Evolutionary conservation across 2,797 vertebrate species (phyloP), one percentile per base, ranked within the genome.

Genomic region (Gambelia wislizenii): DNA sequence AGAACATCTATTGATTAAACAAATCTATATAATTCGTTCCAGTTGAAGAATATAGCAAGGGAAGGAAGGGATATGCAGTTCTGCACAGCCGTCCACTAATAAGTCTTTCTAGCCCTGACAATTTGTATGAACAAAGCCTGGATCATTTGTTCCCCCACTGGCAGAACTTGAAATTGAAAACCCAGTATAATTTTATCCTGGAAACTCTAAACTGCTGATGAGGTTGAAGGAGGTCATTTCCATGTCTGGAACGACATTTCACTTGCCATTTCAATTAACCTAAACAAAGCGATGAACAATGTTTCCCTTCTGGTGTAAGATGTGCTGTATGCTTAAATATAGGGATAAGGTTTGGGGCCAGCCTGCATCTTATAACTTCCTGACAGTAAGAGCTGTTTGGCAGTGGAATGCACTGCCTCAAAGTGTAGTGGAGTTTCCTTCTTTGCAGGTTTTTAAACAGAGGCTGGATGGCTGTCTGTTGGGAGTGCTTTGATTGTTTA

Each of bases 191-290:
- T 92, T 36, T 25, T 64, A 88, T 88, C 88, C 83, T 83, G 87
- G 49, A 64, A 86, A 90, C 33, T 47, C 74, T 90, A 76, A 93
- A 89, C 72, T 82, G 52, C 92, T 30, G 25, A 92, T 76, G 87
- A 44, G 47, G 76, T 7, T 86, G 39, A 88, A 78, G 61, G 90
- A 89, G 91, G 85, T 75, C 90, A 61, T 64, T 89, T 93, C 93
- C 27, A 89, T 91, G 69, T 64, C 81, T 83, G 84, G 92, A 92
- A 88, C 70, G 88, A 61, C 78, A 81, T 88, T 93, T 88, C 25
- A 33, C 42, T 83, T 92, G 30, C 82, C 83, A 1, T 84, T 93
- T 39, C 87, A 92, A 90, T 85, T 93, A 91, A 91, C 83, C 89
- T 80, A 83, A n/a, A 69, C 4, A 85, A 89, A 84, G 84, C 89